Evolutionary conservation across 92 coral and sea anemone species (phyloP).

Genomic region (Bergia sp.): DNA sequence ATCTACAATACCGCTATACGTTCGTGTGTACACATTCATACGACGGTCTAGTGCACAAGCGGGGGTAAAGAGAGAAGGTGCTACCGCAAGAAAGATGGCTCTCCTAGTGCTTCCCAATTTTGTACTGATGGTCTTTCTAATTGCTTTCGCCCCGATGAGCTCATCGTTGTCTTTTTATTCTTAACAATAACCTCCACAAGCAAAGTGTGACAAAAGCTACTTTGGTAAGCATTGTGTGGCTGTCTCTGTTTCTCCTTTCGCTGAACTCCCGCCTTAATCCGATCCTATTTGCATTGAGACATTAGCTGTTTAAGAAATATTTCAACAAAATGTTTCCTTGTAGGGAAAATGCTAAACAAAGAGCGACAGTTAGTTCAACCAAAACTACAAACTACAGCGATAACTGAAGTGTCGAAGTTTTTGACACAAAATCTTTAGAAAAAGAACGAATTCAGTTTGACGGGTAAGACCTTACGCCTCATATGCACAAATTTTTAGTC

Average conservation of each 20-base stretch:
- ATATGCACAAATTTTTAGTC: too few species aligned
- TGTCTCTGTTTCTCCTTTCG: conserved; percentile 19
- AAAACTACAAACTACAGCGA: not conserved
- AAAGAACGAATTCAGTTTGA: not conserved
- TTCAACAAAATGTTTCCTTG: not conserved
- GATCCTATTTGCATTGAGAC: conserved; percentile 23
- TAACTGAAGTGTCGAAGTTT: not conserved
- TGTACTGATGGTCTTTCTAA: conserved; percentile 15
- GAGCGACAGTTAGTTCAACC: not conserved
- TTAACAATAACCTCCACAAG: not conserved
- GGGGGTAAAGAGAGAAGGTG: conserved; percentile 18
- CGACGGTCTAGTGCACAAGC: not conserved
- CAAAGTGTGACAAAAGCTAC: not conserved
- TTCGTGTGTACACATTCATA: conserved; percentile 17
- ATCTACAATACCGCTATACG: conserved; percentile 30
- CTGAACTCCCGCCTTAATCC: conserved; percentile 34
- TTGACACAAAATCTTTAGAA: not conserved
- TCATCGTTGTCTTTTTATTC: not conserved
- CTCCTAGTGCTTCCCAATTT: conserved; percentile 17
- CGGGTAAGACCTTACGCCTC: not conserved
- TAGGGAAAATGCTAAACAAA: not conserved
- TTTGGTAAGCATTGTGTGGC: conserved; percentile 24
- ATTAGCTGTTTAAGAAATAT: conserved; percentile 4
- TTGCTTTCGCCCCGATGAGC: conserved; percentile 32
- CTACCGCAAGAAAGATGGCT: conserved; percentile 32